These are phyloP conservation scores for Mobula hypostoma DNA, from an alignment of 2,113 vertebrate species.

Conservation along the genomic window DNA sequence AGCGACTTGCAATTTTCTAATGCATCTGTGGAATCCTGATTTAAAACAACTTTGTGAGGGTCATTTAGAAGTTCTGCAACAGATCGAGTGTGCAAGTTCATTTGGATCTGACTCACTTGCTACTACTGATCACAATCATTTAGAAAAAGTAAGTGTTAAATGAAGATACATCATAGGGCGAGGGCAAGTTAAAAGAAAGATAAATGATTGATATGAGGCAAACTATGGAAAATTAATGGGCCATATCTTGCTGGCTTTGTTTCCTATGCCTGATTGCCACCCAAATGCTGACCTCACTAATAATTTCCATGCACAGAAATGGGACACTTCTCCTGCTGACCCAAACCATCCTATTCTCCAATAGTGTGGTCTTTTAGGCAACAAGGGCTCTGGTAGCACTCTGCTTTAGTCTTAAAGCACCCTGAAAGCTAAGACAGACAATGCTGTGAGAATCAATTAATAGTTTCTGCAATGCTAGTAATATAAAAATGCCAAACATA, in stretches of 20 bases:
- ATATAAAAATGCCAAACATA: too few relatives aligned
- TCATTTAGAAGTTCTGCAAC: not conserved
- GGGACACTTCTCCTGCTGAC: too few relatives aligned
- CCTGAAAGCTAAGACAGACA: too few relatives aligned
- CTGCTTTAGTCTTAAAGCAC: too few relatives aligned
- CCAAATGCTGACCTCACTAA: too few relatives aligned
- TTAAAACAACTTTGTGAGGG: not conserved
- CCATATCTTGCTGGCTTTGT: not conserved
- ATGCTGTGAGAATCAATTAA: too few relatives aligned
- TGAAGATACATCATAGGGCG: not conserved
- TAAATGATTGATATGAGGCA: not conserved
- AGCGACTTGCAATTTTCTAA: not conserved
- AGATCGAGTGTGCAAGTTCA: not conserved
- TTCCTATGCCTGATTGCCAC: too few relatives aligned
- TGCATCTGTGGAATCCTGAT: not conserved
- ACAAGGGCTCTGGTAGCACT: too few relatives aligned
- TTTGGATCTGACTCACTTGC: not conserved
- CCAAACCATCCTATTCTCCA: too few relatives aligned
- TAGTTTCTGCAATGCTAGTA: too few relatives aligned
- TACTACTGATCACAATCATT: not conserved
- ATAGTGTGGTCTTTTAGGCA: too few relatives aligned
- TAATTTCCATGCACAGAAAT: too few relatives aligned
- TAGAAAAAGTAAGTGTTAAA: not conserved
- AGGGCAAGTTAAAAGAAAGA: not conserved
- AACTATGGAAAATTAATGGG: not conserved